Conservation (phyloP, 2,113 vertebrate species). For the Lycaon pictus region DNA sequence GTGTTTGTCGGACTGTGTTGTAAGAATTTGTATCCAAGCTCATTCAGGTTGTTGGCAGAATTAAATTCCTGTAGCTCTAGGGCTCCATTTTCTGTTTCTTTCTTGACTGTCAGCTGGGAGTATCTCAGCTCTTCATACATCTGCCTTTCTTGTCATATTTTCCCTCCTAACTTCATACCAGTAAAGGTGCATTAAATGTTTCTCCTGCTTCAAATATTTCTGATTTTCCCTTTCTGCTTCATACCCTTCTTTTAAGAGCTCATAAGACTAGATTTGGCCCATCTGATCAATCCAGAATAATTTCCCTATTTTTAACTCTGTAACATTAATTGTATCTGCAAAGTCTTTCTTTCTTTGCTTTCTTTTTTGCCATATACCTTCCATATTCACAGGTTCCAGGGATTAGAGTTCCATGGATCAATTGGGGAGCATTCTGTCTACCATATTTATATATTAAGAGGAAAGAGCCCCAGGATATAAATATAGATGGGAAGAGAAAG, state of each 20-base stretch:
- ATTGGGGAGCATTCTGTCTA: not conserved
- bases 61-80: not conserved
- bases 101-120: no score
- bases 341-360: not conserved
- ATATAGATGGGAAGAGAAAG: not conserved
- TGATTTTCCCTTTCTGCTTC: not conserved
- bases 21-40: not conserved
- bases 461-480: not conserved
- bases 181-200: not conserved
- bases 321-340: not conserved
- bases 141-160: not conserved
- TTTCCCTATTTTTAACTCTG: not conserved
- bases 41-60: not conserved
- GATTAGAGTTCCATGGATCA: not conserved
- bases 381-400: not conserved
- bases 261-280: not conserved
- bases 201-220: not conserved
- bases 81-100: not conserved
- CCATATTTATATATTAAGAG: not conserved
- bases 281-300: not conserved
- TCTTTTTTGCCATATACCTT: not conserved
- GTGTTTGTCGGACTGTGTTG: rapidly evolving
- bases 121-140: not conserved
- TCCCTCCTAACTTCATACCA: not conserved
- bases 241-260: not conserved